Conservation (phyloP, 2,888 invertebrate species). For the Thecocarcelia acutangulata region DNA sequence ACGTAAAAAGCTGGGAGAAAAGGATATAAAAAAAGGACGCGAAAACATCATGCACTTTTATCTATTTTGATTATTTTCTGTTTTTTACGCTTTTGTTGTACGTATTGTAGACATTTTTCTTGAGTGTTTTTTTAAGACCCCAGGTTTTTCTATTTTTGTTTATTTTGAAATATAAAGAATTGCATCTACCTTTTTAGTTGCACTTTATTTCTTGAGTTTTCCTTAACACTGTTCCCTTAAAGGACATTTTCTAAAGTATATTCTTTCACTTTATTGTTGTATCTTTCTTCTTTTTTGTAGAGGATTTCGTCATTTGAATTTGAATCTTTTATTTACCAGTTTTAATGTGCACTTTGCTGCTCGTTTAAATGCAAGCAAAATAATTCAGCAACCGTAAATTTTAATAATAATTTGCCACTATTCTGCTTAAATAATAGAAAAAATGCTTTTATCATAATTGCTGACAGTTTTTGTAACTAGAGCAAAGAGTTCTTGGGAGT, state of each 20-base stretch:
- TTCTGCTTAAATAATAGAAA: conserved; percentile 13
- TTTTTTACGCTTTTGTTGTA: conserved; percentile 34
- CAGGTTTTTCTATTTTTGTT: conserved; percentile 24
- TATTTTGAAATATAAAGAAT: conserved; percentile 17
- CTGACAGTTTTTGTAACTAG: background rate
- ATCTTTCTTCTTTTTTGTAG: conserved; percentile 19
- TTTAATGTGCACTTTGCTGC: conserved; percentile 62
- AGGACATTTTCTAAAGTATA: conserved; percentile 16
- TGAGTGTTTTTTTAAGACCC: conserved; percentile 56
- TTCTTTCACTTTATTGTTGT: background rate
- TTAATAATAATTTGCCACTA: conserved; percentile 56
- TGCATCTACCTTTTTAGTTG: conserved; percentile 41
- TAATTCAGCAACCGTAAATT: conserved; percentile 43
- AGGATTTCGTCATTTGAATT: conserved; percentile 51
- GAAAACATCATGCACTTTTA: conserved; percentile 58
- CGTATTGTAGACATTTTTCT: conserved; percentile 62
- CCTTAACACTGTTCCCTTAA: conserved; percentile 43
- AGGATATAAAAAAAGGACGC: conserved; percentile 10
- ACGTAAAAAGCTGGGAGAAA: conserved; percentile 1
- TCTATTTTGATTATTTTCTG: conserved; percentile 44
- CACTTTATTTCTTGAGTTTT: conserved; percentile 25
- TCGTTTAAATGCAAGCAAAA: conserved; percentile 50
- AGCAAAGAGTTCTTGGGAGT: too few species aligned
- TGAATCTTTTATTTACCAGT: conserved; percentile 40
- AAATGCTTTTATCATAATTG: conserved; percentile 43